A percentile compares a stretch with the other conserved stretches of the same genome.
Evolutionary conservation across 2,113 vertebrate genomes (phyloP).

Genomic region (Thalassarche chlororhynchos): DNA sequence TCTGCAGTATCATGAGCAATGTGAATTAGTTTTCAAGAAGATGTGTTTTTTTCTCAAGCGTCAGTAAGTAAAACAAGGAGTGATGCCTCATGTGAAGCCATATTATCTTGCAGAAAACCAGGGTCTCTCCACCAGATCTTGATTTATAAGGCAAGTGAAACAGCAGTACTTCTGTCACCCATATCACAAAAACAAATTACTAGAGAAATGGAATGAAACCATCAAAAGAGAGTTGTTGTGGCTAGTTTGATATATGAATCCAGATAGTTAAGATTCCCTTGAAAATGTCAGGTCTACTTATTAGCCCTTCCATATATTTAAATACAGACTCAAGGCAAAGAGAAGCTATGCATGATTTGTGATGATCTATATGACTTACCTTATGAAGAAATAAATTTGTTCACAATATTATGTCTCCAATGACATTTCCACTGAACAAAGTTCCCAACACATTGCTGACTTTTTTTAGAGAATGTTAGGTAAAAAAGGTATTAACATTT

Average conservation of each 20-base stretch:
- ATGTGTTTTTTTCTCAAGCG: not conserved
- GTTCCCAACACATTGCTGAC: not conserved
- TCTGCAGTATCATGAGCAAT: not conserved
- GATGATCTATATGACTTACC: not conserved
- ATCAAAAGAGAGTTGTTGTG: not conserved
- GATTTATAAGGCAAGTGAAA: not conserved
- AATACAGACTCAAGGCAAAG: not conserved
- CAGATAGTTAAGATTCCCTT: not conserved
- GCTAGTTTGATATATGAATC: not conserved
- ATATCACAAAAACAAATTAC: not conserved
- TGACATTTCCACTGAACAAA: not conserved
- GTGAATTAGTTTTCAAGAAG: not conserved
- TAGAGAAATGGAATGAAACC: not conserved
- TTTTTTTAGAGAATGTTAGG: not conserved
- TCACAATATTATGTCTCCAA: not conserved
- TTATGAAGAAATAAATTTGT: not conserved
- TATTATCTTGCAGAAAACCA: not conserved
- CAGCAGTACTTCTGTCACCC: not conserved
- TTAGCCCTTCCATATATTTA: not conserved
- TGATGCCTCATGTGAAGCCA: not conserved
- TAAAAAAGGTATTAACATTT: not conserved
- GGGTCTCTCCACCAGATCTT: not conserved
- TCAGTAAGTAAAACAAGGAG: not conserved
- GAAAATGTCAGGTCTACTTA: not conserved
- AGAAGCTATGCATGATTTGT: not conserved